Base-by-base conservation (phyloP, 2,888 invertebrate species). In the Nemurella pictetii region DNA sequence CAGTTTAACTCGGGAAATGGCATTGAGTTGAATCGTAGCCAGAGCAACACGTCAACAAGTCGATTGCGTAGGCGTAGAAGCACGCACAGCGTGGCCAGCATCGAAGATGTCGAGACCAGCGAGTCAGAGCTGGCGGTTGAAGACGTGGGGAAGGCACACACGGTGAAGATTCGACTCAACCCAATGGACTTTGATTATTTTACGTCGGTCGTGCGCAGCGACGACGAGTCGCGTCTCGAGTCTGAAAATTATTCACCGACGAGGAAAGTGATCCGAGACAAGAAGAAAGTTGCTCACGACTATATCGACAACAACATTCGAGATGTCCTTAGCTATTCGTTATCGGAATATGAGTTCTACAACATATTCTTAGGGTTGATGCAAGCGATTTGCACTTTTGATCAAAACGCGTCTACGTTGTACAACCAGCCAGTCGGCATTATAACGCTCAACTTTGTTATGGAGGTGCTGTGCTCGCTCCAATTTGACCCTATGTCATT, bases 181-280 rank as follows among this genome's bases (percentile, higher is more conserved):
- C 91, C 91, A 81, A 93, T 93, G 89, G 93, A 93, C 88, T 93
- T 94, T 88, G 92, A 93, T 85, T 94, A 94, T 88, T 94, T 93
- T 88, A 92, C 93, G 82, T 92, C 92, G 0, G 90, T 91, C 0
- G 89, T 91, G 0, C 87, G 91, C 7, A 91, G 91, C 87, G 91
- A 91, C 84, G 91, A 91, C 86, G 91, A 92, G 85, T 84, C 87
- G 26, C 86, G 86, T 7, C 84, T 87, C 30, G 88, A 87, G 36
- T 85, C 86, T 28, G 85, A 87, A 30, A 86, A 88, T 29, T 86
- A 86, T 29, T 84, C 84, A 4, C 89, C 91, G 4, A 91, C 90
- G 85, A 89, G 89, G 12, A 92, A 92, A 87, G 90, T 91, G 0
- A 15, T 27, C 25, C 30, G 29, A 27, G 83, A 85, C 75, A 30